phyloP scores from a whole-genome alignment of 2,888 invertebrate species.

The Ophioninae sp. region DNA sequence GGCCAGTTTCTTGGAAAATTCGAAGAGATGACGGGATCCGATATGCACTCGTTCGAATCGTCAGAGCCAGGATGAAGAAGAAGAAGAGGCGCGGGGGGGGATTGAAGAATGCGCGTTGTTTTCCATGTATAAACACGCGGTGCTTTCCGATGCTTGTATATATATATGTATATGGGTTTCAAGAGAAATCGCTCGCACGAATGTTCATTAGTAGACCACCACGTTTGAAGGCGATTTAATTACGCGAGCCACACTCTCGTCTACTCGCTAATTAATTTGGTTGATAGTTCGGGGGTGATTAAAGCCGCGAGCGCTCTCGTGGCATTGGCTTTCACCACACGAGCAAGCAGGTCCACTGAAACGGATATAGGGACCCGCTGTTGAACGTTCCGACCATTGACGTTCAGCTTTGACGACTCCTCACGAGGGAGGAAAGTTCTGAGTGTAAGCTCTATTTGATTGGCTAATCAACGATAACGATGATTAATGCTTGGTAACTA shows the following conservation, averaged over 20 bases:
- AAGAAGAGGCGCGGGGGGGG: slow-evolving; percentile 20
- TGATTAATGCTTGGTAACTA: background rate
- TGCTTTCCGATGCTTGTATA: slow-evolving; percentile 39
- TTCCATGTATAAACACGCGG: slow-evolving; percentile 27
- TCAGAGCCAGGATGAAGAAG: slow-evolving; percentile 13
- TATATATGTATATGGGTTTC: slow-evolving; percentile 31
- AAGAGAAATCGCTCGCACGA: slow-evolving; percentile 66
- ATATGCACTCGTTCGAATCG: slow-evolving; percentile 59
- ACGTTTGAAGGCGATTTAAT: slow-evolving; percentile 76
- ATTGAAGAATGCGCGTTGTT: slow-evolving; percentile 62
- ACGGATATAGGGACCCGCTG: background rate
- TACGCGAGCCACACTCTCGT: slow-evolving; percentile 66
- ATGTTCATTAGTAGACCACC: slow-evolving; percentile 76
- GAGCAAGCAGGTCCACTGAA: background rate
- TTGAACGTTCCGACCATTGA: background rate
- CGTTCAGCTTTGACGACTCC: background rate
- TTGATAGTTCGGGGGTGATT: slow-evolving; percentile 75
- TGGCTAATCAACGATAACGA: background rate
- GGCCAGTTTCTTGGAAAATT: slow-evolving; percentile 67
- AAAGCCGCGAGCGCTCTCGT: slow-evolving; percentile 64
- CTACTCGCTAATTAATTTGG: slow-evolving; percentile 76
- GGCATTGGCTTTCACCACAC: slow-evolving; percentile 10
- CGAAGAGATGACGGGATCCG: slow-evolving; percentile 63
- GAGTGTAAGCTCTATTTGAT: background rate
- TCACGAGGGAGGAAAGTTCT: background rate